Base-by-base conservation (phyloP, 2,113 vertebrate genomes). In the Rhinoderma darwinii region DNA sequence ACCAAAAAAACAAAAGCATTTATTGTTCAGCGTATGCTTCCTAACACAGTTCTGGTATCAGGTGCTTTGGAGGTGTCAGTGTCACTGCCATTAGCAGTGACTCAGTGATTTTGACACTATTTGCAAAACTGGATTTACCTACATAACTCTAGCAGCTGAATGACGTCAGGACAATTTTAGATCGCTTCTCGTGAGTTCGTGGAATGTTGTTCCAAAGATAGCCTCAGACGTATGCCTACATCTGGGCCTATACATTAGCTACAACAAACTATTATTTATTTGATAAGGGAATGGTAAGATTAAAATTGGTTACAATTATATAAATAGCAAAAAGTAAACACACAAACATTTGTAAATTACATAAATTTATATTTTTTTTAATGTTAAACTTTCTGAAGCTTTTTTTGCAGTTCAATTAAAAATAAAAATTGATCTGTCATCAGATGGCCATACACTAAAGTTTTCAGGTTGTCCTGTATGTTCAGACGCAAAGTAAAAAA, bases 121-220 rank as follows among this genome's bases (percentile, higher is more conserved):
- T 80, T 80, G 54, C 54, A 80, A 41, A 22, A 59, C 77, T 61
- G 35, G 32, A 59, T 81, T 63, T 43, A 81, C 54, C 54, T 81
- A 17, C 35, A 30, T 7, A 41, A 63, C 17, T 43, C 4, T 43
- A 81, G 54, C 20, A 63, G 54, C 35, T 81, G 25, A 63, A 30
- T 63, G 78, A 81, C 56, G 22, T 81, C 25, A 81, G 51, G 14
- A 59, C 4, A 12, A 59, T 39, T 35, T 61, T 63, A 61, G 35
- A 39, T 81, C 12, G 27, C 39, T 20, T 39, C 61, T 4, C 18
- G 41, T 39, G 35, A 61, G 14, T 9, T 4, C 30, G 25, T 63
- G 54, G 56, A 81, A 81, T 81, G 35, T 43, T 27, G 32, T 18
- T 41, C 37, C n/a, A 17, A 7, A 63, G 25, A 43, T 25, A 27